phyloP scores from a whole-genome alignment of 1,140 invertebrate species.

The Palaemon carinicauda region DNA sequence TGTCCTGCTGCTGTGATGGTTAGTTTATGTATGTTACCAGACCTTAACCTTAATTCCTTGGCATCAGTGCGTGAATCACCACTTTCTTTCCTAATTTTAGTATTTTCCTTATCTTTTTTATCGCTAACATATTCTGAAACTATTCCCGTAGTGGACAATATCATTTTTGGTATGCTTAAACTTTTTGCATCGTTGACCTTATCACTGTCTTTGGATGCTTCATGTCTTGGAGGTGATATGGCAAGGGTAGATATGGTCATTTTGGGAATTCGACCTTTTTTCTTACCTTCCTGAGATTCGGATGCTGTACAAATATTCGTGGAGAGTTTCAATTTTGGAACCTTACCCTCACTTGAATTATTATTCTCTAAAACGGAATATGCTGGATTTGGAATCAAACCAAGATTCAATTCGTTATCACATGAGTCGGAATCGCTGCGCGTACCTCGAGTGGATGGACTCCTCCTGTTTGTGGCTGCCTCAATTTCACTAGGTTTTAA shows the following conservation, averaged over 20 bases:
- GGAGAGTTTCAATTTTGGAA: conserved; percentile 53
- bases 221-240: conserved; percentile 6
- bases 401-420: conserved; percentile 14
- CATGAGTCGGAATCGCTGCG: conserved; percentile 20
- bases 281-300: conserved; percentile 2
- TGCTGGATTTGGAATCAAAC: conserved; percentile 12
- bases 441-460: conserved; percentile 6
- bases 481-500: conserved; percentile 60
- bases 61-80: conserved; percentile 38
- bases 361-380: conserved; percentile 35
- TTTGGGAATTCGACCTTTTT: conserved; percentile 51
- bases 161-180: conserved; percentile 49
- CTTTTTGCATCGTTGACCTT: conserved; percentile 22
- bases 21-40: conserved; percentile 45
- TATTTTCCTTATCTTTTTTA: conserved; percentile 46
- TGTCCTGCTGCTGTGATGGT: conserved; percentile 21
- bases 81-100: conserved; percentile 26
- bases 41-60: conserved; percentile 42
- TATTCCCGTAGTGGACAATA: conserved; percentile 28
- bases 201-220: conserved; percentile 27
- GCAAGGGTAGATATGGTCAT: conserved; percentile 51
- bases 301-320: conserved; percentile 16
- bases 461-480: conserved; percentile 40
- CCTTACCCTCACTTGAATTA: conserved; percentile 10
- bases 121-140: conserved; percentile 20